Percentiles rank a stretch among this genome's conserved stretches.
Conservation (phyloP, 2,797 vertebrate genomes). For the Phalloptychus januarius region DNA sequence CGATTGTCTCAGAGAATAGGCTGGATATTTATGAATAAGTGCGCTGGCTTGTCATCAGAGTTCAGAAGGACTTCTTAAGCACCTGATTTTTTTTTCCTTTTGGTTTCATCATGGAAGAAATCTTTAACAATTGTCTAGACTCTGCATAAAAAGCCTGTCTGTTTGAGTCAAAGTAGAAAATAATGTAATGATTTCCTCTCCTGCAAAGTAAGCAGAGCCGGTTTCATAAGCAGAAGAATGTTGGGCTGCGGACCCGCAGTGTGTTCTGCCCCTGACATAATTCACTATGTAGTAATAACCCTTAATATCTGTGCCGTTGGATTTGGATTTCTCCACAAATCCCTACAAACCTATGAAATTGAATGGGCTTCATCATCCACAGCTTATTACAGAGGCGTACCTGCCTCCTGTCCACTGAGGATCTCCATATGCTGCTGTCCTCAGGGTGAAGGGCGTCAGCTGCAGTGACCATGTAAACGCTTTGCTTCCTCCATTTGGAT, state of each 20-base stretch:
- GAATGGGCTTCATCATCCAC: constrained; percentile 32
- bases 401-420: constrained; percentile 31
- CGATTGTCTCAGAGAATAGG: constrained; percentile 41
- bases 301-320: constrained; percentile 51
- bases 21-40: constrained; percentile 27
- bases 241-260: constrained; percentile 22
- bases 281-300: constrained; percentile 20
- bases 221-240: constrained; percentile 57
- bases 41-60: constrained; percentile 21
- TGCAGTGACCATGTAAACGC: constrained; percentile 36
- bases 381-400: constrained; percentile 47
- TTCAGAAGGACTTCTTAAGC: constrained; percentile 18
- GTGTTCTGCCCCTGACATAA: constrained; percentile 34
- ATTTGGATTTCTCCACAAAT: constrained; percentile 69
- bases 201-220: constrained; percentile 28
- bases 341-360: constrained; percentile 52
- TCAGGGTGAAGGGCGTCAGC: constrained; percentile 28
- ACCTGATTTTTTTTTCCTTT: constrained; percentile 42
- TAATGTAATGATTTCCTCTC: constrained; percentile 29
- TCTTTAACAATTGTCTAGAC: not conserved
- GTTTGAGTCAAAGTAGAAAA: constrained; percentile 24
- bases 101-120: not conserved
- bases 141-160: not conserved
- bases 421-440: constrained; percentile 8
- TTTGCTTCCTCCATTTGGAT: constrained; percentile 10